These are phyloP conservation scores for Pyrocoelia pectoralis DNA, from an alignment of 2,888 invertebrate genomes.

Conservation along the genomic window DNA sequence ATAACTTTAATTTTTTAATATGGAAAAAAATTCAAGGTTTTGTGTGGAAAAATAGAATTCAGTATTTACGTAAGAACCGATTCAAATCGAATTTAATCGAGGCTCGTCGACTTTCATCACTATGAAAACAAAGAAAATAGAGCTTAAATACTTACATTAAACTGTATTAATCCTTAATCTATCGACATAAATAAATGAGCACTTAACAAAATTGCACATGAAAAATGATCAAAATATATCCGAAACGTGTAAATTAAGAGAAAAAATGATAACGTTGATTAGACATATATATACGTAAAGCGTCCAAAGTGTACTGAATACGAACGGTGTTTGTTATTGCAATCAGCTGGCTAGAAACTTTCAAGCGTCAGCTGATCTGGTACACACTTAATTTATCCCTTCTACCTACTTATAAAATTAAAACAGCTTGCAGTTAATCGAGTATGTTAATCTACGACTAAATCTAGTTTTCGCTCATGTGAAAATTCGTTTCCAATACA, in stretches of 20 bases:
- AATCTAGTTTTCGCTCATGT: too few relatives aligned
- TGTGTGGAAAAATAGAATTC: conserved; percentile 17
- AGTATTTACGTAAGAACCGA: conserved; percentile 55
- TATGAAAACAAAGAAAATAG: conserved; percentile 48
- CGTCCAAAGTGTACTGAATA: conserved; percentile 25
- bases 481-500: too few relatives aligned
- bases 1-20: background rate
- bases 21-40: conserved; percentile 24
- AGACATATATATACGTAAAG: too few relatives aligned
- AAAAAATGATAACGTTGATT: background rate
- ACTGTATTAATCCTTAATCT: conserved; percentile 23
- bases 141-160: conserved; percentile 26
- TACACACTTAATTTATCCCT: conserved; percentile 41
- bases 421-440: conserved; percentile 20
- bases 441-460: background rate
- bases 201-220: conserved; percentile 8
- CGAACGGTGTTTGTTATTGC: conserved; percentile 47
- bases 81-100: conserved; percentile 40
- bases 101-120: conserved; percentile 38
- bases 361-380: conserved; percentile 45
- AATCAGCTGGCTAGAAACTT: conserved; percentile 52
- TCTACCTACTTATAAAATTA: conserved; percentile 30
- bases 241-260: background rate
- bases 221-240: conserved; percentile 6
- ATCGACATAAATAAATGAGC: conserved; percentile 11